Base-by-base conservation (phyloP, 1,140 invertebrate genomes). In the Achroia grisella region DNA sequence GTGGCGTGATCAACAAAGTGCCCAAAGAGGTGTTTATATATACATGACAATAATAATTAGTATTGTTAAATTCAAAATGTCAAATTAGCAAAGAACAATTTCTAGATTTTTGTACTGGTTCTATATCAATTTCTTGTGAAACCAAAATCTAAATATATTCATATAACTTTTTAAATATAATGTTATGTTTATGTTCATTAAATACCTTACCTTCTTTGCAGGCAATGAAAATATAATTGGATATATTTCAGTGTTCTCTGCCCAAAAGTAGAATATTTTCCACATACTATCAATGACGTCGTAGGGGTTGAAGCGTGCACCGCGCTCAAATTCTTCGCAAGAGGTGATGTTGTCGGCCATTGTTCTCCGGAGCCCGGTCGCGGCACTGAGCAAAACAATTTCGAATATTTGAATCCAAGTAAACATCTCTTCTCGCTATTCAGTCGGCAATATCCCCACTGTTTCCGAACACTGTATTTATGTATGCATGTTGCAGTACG, bases 181-280 rank as follows among this genome's bases (percentile, higher is more conserved):
- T 15, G 15, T 17, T 17, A 10, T 37, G 14, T 13, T 17, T 28
- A 39, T n/a, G 17, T 23, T 23, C 6, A 23, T 3, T 3, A 2
- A 23, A 23, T 3, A 33, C 46, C 41, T 49, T 51, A 79, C 76
- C 55, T 69, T 70, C 54, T 67, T 62, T 5, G 62, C 43, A 4
- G 72, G 44, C 15, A 83, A 50, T 0, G 69, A 68, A 46, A 83
- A 80, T 45, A 71, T 52, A 41, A 80, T 67, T 6, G 71, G 62
- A 42, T 58, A 60, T 3, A 66, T 17, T 61, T 83, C 79, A 10
- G 67, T 68, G 10, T 51, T 70, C 5, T 77, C 60, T 10, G 72
- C 62, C 76, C 76, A 78, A 37, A 68, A 75, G 44, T 75, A 83
- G 39, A 80, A 70, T 54, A 83, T 80, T 59, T 77, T 80, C 76